Percentiles rank a stretch among this genome's conserved stretches.
Evolutionary conservation across 2,888 invertebrate genomes (phyloP).

Genomic region (Chymomyza caudatula): DNA sequence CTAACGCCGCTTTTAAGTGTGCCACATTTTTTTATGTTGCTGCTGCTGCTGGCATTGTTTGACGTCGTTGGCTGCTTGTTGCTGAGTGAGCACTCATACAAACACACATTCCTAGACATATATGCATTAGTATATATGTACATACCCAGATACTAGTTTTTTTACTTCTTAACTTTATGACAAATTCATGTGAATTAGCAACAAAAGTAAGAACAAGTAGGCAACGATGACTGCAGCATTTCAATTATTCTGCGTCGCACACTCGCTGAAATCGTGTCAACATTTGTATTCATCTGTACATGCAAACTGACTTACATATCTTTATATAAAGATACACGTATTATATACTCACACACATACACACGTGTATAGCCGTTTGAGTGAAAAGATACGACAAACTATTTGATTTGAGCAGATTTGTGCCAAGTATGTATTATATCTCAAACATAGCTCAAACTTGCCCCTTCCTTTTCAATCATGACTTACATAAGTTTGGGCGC

Average conservation of each 20-base stretch:
- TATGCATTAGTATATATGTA: background rate
- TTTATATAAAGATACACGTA: too few species aligned
- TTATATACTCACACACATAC: conserved; percentile 7
- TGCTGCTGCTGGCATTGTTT: conserved; percentile 24
- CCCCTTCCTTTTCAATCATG: too few species aligned
- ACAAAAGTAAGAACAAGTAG: conserved; percentile 25
- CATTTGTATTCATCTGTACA: conserved; percentile 4
- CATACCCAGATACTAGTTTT: conserved; percentile 33
- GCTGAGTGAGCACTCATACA: conserved; percentile 42
- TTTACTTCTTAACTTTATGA: conserved; percentile 42
- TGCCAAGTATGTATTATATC: conserved; percentile 9
- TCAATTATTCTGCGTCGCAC: conserved; percentile 47
- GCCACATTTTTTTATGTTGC: conserved; percentile 58
- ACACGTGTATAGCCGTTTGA: conserved; percentile 25
- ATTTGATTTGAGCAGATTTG: conserved; percentile 4
- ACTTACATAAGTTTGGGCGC: background rate
- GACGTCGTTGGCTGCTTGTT: conserved; percentile 39
- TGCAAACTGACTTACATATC: background rate
- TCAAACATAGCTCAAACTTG: conserved; percentile 7
- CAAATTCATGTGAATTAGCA: conserved; percentile 65
- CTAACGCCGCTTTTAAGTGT: conserved; percentile 56
- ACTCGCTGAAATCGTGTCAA: conserved; percentile 50
- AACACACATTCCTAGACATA: conserved; percentile 12
- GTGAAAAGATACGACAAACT: background rate
- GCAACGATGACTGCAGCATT: conserved; percentile 65